These are phyloP conservation scores for Chaunax sp. DNA, from an alignment of 2,797 vertebrate genomes.

Conservation along the genomic window DNA sequence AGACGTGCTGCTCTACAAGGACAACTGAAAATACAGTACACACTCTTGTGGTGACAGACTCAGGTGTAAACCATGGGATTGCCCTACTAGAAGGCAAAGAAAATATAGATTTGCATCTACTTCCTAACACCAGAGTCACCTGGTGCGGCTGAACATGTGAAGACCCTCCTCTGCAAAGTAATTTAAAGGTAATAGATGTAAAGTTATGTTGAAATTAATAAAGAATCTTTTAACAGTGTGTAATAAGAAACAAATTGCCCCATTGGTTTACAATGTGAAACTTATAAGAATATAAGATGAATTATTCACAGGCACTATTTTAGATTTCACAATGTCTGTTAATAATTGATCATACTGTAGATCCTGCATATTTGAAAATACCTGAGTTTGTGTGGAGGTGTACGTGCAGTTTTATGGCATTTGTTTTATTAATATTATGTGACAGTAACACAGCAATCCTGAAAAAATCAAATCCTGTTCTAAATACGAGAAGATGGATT, in stretches of 20 bases:
- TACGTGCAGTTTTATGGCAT: constrained; percentile 46
- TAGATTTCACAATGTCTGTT: constrained; percentile 75
- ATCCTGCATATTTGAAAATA: constrained; percentile 71
- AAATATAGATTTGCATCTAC: constrained; percentile 38
- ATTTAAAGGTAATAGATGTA: constrained; percentile 13
- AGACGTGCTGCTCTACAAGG: background rate
- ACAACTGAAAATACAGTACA: constrained; percentile 14
- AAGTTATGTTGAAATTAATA: constrained; percentile 16
- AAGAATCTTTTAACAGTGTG: constrained; percentile 6
- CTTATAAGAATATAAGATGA: constrained; percentile 61
- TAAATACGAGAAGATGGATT: background rate
- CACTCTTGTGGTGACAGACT: constrained; percentile 27
- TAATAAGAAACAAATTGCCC: constrained; percentile 52
- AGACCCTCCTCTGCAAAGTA: constrained; percentile 12
- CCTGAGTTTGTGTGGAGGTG: constrained; percentile 55
- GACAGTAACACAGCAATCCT: constrained; percentile 8
- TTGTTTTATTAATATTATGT: constrained; percentile 30
- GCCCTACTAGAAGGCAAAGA: constrained; percentile 38
- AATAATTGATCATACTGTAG: constrained; percentile 73
- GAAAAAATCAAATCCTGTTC: background rate
- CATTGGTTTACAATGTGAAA: constrained; percentile 55
- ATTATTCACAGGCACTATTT: constrained; percentile 79
- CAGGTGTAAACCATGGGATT: constrained; percentile 37
- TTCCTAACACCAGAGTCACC: constrained; percentile 43
- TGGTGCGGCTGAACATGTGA: constrained; percentile 47